Conservation (phyloP, 2,888 invertebrate genomes). For the Asteroscopus sphinx region DNA sequence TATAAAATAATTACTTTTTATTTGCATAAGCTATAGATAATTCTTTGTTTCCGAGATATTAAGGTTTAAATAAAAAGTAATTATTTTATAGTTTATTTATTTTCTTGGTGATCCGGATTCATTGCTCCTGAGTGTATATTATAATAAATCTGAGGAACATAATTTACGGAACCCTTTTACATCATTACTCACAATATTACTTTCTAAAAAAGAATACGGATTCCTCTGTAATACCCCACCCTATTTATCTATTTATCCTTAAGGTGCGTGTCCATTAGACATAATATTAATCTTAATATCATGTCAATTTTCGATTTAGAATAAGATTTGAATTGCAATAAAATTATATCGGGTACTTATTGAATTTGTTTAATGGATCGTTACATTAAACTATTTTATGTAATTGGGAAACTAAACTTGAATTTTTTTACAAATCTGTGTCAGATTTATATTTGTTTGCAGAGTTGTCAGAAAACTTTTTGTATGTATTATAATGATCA, state of each 20-base stretch:
- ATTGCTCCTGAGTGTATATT: background rate
- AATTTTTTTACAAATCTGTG: no score
- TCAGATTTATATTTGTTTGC: no score
- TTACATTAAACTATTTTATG: background rate
- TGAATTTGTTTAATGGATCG: background rate
- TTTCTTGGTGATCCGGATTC: no score
- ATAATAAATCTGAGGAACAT: constrained; percentile 14
- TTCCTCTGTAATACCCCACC: constrained; percentile 18
- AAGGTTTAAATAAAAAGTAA: no score
- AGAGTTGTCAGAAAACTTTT: no score
- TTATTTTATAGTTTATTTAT: no score
- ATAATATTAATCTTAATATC: constrained; percentile 1
- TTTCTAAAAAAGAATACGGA: constrained; percentile 32
- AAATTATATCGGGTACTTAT: constrained; percentile 6
- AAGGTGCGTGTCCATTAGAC: constrained; percentile 20
- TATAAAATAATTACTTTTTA: no score
- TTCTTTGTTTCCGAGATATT: no score
- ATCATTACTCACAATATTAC: constrained; percentile 17
- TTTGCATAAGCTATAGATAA: no score
- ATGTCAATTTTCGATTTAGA: constrained; percentile 6
- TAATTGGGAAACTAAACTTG: no score
- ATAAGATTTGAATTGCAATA: background rate
- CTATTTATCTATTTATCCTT: constrained; percentile 26
- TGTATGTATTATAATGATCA: no score
- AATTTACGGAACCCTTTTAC: constrained; percentile 31